Evolutionary conservation across 2,113 vertebrate species (phyloP).

Genomic region (Periophthalmodon schlosseri): DNA sequence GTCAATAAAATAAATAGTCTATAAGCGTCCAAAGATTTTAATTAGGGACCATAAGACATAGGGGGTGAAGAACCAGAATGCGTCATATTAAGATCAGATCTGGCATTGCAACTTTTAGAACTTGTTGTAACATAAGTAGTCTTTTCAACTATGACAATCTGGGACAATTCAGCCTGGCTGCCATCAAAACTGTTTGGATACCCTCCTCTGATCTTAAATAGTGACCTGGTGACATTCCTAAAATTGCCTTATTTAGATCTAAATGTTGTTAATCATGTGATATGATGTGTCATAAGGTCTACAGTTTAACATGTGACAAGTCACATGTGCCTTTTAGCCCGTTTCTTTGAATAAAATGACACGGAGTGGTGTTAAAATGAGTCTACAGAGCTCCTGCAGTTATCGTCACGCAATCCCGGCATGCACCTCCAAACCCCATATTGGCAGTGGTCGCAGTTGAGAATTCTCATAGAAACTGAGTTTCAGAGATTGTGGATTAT

Average conservation of each 20-base stretch:
- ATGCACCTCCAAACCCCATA: too few relatives aligned
- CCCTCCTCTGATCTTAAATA: background rate
- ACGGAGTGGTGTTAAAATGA: background rate
- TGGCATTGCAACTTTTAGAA: background rate
- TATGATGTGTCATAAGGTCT: conserved; percentile 1
- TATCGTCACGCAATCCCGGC: too few relatives aligned
- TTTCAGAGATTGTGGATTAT: too few relatives aligned
- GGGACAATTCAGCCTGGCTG: background rate
- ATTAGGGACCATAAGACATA: background rate
- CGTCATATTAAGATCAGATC: background rate
- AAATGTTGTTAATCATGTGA: background rate
- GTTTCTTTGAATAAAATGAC: background rate
- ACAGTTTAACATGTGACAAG: conserved; percentile 1
- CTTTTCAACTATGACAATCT: background rate
- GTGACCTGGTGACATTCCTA: background rate
- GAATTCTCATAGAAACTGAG: too few relatives aligned
- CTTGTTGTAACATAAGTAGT: background rate
- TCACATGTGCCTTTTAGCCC: background rate
- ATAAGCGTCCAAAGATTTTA: background rate
- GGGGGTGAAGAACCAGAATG: background rate
- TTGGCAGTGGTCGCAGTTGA: too few relatives aligned
- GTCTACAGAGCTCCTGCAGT: too few relatives aligned
- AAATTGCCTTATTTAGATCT: background rate
- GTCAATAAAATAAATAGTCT: background rate
- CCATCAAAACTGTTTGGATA: background rate